Conservation (phyloP, 1,140 invertebrate genomes). For the Drosophila pseudoananassae region DNA sequence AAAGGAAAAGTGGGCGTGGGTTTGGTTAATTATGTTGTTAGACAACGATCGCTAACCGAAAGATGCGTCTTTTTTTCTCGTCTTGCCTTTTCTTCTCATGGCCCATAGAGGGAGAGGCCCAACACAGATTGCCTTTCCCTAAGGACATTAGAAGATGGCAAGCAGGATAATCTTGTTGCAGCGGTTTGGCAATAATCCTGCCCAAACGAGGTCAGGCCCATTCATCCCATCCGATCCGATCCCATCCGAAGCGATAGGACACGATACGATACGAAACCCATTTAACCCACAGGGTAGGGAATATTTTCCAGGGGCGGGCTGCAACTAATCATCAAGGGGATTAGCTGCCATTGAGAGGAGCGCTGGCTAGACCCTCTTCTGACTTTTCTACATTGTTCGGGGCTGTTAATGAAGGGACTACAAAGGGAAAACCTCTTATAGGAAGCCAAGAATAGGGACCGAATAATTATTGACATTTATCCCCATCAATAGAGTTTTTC, state of each 20-base stretch:
- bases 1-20: constrained; percentile 27
- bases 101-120: background rate
- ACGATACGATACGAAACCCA: constrained; percentile 15
- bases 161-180: constrained; percentile 44
- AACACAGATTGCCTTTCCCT: constrained; percentile 3
- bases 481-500: background rate
- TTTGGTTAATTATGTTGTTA: constrained; percentile 64
- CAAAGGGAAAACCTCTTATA: background rate
- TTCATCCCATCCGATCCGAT: constrained; percentile 13
- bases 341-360: constrained; percentile 45
- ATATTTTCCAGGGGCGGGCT: constrained; percentile 25
- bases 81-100: no score
- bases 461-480: constrained; percentile 8
- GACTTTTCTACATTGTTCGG: constrained; percentile 24
- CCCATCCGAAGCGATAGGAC: no score
- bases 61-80: constrained; percentile 40
- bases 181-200: constrained; percentile 27
- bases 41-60: constrained; percentile 18
- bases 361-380: background rate
- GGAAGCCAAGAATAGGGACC: background rate
- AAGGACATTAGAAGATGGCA: constrained; percentile 30
- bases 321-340: constrained; percentile 54
- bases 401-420: constrained; percentile 29
- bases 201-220: constrained; percentile 11
- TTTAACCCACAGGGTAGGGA: background rate